phyloP scores from a whole-genome alignment of 2,113 vertebrate species.

The Sander lucioperca region DNA sequence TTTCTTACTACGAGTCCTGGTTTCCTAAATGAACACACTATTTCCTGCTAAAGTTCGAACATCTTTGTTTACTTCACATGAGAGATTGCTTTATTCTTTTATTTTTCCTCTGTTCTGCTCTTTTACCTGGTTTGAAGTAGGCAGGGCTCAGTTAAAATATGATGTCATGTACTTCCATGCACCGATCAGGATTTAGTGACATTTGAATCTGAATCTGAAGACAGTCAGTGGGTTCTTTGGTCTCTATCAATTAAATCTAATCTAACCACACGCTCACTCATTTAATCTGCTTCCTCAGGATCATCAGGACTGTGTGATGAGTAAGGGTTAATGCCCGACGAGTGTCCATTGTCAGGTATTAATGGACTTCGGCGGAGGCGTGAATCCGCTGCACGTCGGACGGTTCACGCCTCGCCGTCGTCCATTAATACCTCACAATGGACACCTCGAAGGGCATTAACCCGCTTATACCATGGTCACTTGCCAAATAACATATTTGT shows the following conservation, averaged over 20 bases:
- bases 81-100: not conserved
- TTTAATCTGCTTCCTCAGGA: too few species aligned
- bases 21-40: not conserved
- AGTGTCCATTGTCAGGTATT: too few species aligned
- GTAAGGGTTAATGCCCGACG: too few species aligned
- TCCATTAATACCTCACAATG: too few species aligned
- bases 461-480: too few species aligned
- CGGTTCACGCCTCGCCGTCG: too few species aligned
- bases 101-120: not conserved
- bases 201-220: not conserved
- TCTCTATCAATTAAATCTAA: not conserved
- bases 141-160: not conserved
- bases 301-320: too few species aligned
- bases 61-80: not conserved
- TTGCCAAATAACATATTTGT: too few species aligned
- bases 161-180: not conserved
- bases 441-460: too few species aligned
- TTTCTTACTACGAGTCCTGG: not conserved
- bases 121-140: not conserved
- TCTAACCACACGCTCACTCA: not conserved
- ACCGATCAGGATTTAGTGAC: conserved; percentile 7
- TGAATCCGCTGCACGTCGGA: too few species aligned
- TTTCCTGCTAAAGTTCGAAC: not conserved
- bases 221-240: not conserved
- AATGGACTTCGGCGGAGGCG: too few species aligned